Evolutionary conservation across 2,113 vertebrate species (phyloP).

Genomic region (Delphinapterus leucas): DNA sequence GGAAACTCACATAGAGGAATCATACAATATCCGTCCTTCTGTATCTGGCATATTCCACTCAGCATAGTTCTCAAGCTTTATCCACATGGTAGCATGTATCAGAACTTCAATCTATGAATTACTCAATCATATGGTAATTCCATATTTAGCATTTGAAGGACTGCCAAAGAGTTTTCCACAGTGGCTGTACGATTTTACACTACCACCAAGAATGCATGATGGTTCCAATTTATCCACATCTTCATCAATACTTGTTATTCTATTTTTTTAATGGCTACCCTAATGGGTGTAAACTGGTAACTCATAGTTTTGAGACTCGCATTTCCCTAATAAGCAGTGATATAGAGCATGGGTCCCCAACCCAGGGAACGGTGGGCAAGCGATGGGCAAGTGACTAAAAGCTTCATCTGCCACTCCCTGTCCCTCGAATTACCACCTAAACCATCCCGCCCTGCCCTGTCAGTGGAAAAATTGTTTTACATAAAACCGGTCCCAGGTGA

Average conservation of each 20-base stretch:
- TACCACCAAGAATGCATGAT: neutral
- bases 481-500: no score
- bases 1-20: neutral
- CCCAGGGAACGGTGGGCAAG: no score
- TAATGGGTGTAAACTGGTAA: neutral
- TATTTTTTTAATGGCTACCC: neutral
- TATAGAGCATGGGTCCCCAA: neutral
- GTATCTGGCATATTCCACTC: neutral
- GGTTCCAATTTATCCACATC: neutral
- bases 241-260: neutral
- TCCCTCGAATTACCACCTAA: no score
- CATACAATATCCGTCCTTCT: neutral
- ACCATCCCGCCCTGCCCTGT: no score
- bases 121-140: neutral
- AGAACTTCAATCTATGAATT: neutral
- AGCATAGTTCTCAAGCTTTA: neutral
- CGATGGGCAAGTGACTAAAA: no score
- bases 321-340: neutral
- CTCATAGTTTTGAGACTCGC: neutral
- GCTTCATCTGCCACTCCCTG: no score
- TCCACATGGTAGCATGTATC: neutral
- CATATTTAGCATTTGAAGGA: neutral
- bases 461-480: no score
- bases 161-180: neutral
- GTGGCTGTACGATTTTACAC: neutral